Evolutionary conservation across 2,797 vertebrate genomes (phyloP).

Genomic region (Ibycter americanus): DNA sequence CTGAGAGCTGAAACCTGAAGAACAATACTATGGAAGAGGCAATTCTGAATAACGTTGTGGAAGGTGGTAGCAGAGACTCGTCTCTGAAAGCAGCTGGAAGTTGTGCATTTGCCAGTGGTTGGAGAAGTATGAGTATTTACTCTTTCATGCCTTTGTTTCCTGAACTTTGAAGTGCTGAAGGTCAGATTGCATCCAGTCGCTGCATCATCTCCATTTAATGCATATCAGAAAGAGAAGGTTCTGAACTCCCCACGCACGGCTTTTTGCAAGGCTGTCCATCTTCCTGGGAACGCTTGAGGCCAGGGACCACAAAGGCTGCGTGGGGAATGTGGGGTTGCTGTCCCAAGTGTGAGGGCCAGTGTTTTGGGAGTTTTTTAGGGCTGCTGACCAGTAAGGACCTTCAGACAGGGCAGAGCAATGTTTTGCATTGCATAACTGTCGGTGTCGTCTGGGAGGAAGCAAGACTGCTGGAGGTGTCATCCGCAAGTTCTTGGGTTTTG

Average conservation of each 20-base stretch:
- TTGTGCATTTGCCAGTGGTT: not conserved
- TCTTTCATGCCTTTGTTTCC: not conserved
- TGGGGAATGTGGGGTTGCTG: accelerated
- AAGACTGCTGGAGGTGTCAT: not conserved
- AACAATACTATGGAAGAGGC: not conserved
- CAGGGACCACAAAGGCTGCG: not conserved
- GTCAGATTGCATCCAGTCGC: not conserved
- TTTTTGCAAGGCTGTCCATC: not conserved
- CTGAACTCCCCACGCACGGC: not conserved
- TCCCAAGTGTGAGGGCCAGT: not conserved
- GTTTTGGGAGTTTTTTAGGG: not conserved
- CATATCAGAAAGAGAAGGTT: not conserved
- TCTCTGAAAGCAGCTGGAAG: not conserved
- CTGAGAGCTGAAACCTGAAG: not conserved
- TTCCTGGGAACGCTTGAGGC: not conserved
- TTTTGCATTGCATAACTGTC: accelerated
- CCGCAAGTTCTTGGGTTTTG: not conserved
- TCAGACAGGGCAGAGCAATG: not conserved
- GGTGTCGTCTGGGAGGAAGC: not conserved
- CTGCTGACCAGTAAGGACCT: not conserved
- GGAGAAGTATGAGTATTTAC: not conserved
- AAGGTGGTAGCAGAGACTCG: not conserved
- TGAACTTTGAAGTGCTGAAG: not conserved
- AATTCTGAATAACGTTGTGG: not conserved
- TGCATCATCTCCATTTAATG: not conserved